These are phyloP conservation scores for Anticlea derivata DNA, from an alignment of 2,888 invertebrate species.

Conservation along the genomic window DNA sequence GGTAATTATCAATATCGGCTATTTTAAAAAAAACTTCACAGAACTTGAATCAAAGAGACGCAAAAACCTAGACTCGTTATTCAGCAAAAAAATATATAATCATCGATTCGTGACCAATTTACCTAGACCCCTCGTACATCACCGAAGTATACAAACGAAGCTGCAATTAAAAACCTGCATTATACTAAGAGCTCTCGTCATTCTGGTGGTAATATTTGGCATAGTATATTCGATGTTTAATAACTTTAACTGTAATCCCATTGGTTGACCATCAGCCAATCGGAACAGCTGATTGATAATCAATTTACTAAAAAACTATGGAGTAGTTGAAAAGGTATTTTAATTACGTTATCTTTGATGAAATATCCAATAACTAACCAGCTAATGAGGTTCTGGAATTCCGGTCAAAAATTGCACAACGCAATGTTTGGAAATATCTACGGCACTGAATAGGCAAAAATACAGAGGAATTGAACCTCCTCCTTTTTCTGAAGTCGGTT, in stretches of 20 bases:
- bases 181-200: slow-evolving; percentile 39
- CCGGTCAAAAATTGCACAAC: too few relatives aligned
- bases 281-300: slow-evolving; percentile 59
- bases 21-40: slow-evolving; percentile 34
- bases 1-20: slow-evolving; percentile 9
- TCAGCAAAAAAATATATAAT: slow-evolving; percentile 37
- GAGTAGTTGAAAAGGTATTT: slow-evolving; percentile 45
- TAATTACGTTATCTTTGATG: too few relatives aligned
- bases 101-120: slow-evolving; percentile 31
- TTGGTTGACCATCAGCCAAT: slow-evolving; percentile 69
- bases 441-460: too few relatives aligned
- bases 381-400: too few relatives aligned
- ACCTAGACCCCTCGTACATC: slow-evolving; percentile 36
- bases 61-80: slow-evolving; percentile 25
- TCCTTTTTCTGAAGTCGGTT: too few relatives aligned
- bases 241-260: slow-evolving; percentile 48
- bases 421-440: too few relatives aligned
- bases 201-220: slow-evolving; percentile 49
- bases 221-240: slow-evolving; percentile 59
- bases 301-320: slow-evolving; percentile 51
- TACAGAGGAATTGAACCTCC: too few relatives aligned
- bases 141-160: slow-evolving; percentile 20
- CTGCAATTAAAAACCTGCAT: slow-evolving; percentile 37
- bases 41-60: slow-evolving; percentile 39
- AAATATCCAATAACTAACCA: too few relatives aligned